These are phyloP conservation scores for Pipistrellus kuhlii DNA, from an alignment of 2,797 vertebrate genomes.

Conservation along the genomic window DNA sequence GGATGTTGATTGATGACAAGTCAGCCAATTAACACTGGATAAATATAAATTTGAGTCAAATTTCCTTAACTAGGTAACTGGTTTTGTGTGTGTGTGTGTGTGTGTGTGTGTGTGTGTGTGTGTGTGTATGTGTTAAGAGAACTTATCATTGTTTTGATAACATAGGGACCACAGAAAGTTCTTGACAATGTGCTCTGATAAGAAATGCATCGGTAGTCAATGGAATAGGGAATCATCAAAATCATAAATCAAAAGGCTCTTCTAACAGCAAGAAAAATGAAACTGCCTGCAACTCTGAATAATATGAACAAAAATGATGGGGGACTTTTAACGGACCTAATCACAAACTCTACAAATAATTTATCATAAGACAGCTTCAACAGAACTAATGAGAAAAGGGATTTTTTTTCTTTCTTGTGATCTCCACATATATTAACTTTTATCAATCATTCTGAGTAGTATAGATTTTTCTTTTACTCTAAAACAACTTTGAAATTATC, in stretches of 20 bases:
- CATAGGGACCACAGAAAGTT: neutral
- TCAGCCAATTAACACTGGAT: neutral
- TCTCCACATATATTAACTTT: neutral
- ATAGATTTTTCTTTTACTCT: neutral
- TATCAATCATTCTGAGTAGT: neutral
- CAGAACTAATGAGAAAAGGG: neutral
- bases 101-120: neutral
- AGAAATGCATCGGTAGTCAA: neutral
- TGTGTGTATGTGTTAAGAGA: slow-evolving; percentile 1
- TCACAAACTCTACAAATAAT: neutral
- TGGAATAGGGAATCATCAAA: neutral
- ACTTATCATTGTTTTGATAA: neutral
- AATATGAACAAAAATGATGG: neutral
- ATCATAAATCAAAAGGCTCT: slow-evolving; percentile 48
- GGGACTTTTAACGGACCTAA: neutral
- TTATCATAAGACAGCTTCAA: slow-evolving; percentile 5
- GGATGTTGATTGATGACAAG: neutral
- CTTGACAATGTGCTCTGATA: neutral
- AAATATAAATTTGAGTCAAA: slow-evolving; percentile 23
- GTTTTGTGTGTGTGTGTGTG: neutral
- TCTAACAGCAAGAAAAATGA: slow-evolving; percentile 15
- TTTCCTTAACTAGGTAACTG: slow-evolving; percentile 1
- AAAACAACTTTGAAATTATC: neutral
- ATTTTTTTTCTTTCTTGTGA: neutral
- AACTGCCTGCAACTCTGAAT: neutral